Evolutionary conservation across 2,113 vertebrate species (phyloP), one percentile per base, ranked within the genome.

Genomic region (Peromyscus polionotus): DNA sequence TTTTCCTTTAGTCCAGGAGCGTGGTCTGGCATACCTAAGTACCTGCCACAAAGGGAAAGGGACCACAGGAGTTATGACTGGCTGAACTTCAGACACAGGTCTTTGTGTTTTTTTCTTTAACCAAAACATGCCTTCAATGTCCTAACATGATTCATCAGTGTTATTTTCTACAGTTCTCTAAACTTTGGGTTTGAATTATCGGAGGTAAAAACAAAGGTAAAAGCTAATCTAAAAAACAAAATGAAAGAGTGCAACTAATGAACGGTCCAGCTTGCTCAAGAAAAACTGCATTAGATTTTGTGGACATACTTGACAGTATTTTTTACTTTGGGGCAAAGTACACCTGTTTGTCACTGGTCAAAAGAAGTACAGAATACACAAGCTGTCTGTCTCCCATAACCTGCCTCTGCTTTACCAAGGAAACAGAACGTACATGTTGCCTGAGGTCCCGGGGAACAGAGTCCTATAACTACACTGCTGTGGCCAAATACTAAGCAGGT

Each of bases 401-500:
- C 57, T 89, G n/a, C 36, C 86, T 92, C 77, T 81, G 59, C 68
- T 57, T 73, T 59, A 84, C 36, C 0, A 84, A 57, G 54, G n/a
- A 70, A 54, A 88, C 76, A 81, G 80, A 63, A 94, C 84, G 45
- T 36, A 7, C 61, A 45, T 90, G 96, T 22, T 88, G 61, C 14
- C 77, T 22, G 84, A 79, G 63, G 36, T 39, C 93, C 59, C 65
- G 24, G 54, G 94, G 75, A 54, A 63, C 91, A 57, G 2, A 87
- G 68, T 36, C 61, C 77, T 86, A 61, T 70, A 54, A 88, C 61
- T 20, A 54, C 20, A 80, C 65, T 65, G n/a, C 24, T 19, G 19
- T 4, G 68, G 16, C 65, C 11, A 12, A 73, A 77, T 70, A 33
- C 51, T 33, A 24, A 73, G 19, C 94, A 95, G 39, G 5, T 63